Evolutionary conservation across 1,140 invertebrate species (phyloP), one percentile per base, ranked within the genome.

Genomic region (Papilio polytes): DNA sequence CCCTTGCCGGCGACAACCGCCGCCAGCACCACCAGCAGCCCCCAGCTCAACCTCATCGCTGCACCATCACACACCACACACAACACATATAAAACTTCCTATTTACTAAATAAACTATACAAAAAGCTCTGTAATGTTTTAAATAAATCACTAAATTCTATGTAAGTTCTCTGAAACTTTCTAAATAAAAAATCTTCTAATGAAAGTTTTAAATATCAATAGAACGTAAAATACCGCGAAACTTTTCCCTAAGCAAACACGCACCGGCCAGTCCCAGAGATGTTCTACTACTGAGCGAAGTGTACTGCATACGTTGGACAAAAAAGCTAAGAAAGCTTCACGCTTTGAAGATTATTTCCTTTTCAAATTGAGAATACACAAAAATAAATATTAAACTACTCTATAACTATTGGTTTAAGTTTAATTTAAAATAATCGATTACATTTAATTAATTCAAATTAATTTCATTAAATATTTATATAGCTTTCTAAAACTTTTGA

Each of bases 21-120:
- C 88, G 87, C 88, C 84, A 94, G 85, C 85, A 93, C 74, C 78
- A 82, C 82, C 82, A 88, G 70, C 83, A 89, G 77, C 56, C 72
- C 76, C 86, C 84, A 88, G 81, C 87, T 84, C 84, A 77, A 82
- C 84, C 88, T 83, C 91, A 93, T 92, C 51, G 81, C 36, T 41
- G 36, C 89, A 89, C 82, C 87, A 91, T 88, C 82, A 91, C 89
- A 91, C 85, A 73, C 85, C 80, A 81, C 83, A 80, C 82, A 87
- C 78, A 80, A 81, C 78, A 83, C 74, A 63, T 36, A 81, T 20
- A 56, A 70, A 31, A 15, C 53, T 78, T 63, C 26, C 53, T 44
- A 77, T 73, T 22, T 36, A 81, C 1, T 80, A 83, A 76, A 2
- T 36, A 51, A 82, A 74, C 80, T 51, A 51, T 26, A 70, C 77